A percentile compares a stretch with the other conserved stretches of the same genome.
Conservation (phyloP, 2,113 vertebrate species). For the Lycocorax pyrrhopterus region DNA sequence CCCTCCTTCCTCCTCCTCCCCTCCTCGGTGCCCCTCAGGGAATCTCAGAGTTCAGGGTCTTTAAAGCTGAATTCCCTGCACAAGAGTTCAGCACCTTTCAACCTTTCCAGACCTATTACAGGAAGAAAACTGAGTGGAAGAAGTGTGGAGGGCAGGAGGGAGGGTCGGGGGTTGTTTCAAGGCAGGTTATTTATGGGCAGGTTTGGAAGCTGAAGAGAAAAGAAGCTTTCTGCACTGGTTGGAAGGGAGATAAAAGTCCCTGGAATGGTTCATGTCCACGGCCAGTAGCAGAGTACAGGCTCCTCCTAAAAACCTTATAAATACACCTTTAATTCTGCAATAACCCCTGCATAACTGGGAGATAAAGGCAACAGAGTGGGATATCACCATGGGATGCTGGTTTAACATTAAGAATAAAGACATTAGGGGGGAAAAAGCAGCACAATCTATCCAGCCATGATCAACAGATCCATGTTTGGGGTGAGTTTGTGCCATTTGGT, state of each 20-base stretch:
- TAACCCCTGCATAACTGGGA: not conserved
- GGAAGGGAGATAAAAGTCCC: not conserved
- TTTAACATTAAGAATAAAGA: not conserved
- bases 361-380: not conserved
- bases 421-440: not conserved
- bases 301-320: not conserved
- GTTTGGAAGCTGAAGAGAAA: not conserved
- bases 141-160: not conserved
- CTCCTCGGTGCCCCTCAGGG: not conserved
- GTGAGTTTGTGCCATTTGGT: not conserved
- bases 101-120: constrained; percentile 50
- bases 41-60: constrained; percentile 49
- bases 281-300: not conserved
- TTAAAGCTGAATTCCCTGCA: constrained; percentile 45
- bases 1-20: not conserved
- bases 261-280: not conserved
- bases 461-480: not conserved
- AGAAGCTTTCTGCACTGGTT: not conserved
- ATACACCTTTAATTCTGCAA: not conserved
- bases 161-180: not conserved
- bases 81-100: constrained; percentile 63
- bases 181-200: not conserved
- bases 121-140: constrained; percentile 5
- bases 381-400: not conserved
- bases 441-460: not conserved